Evolutionary conservation across 2,113 vertebrate genomes (phyloP).

Genomic region (Psilopogon haemacephalus): DNA sequence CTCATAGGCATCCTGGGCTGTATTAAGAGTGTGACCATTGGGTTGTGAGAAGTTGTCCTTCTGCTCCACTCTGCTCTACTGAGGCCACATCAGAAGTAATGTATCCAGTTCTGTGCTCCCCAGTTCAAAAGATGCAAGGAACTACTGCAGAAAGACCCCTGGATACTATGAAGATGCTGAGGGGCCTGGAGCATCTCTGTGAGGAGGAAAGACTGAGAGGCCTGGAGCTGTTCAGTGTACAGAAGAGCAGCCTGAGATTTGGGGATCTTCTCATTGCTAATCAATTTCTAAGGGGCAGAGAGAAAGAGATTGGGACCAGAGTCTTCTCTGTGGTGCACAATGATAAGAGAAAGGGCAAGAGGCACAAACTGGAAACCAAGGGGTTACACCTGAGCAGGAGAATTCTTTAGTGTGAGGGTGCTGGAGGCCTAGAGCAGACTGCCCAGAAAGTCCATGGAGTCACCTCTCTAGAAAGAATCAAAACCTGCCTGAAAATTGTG

Average conservation of each 20-base stretch:
- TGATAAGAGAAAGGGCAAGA: neutral
- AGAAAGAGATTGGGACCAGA: neutral
- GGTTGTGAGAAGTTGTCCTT: neutral
- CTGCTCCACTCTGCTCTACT: neutral
- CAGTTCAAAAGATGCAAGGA: neutral
- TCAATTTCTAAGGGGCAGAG: neutral
- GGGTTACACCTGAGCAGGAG: neutral
- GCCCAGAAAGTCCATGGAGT: neutral
- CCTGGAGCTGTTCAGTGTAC: neutral
- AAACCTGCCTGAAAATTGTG: neutral
- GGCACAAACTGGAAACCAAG: neutral
- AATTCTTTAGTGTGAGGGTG: neutral
- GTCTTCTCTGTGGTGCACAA: neutral
- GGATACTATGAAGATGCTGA: neutral
- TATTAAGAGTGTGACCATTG: neutral
- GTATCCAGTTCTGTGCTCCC: neutral
- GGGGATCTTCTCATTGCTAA: neutral
- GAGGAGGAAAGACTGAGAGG: neutral
- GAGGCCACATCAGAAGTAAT: neutral
- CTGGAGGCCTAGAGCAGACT: neutral
- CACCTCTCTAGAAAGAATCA: neutral
- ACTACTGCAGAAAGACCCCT: neutral
- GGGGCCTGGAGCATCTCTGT: neutral
- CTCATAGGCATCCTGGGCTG: neutral
- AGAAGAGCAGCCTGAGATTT: neutral